Evolutionary conservation across 2,888 invertebrate species (phyloP).

Genomic region (Boloria selene): DNA sequence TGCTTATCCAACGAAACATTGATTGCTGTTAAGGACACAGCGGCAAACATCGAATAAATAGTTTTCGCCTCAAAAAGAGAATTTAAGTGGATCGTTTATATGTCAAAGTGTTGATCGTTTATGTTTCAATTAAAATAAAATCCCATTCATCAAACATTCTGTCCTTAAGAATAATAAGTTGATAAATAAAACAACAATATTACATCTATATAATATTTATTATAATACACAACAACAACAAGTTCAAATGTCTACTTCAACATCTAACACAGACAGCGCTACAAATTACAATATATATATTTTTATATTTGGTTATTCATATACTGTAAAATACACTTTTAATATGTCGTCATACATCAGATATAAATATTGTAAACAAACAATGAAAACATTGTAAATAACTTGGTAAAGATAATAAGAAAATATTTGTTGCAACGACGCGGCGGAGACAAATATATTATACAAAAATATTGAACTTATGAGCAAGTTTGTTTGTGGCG

Average conservation of each 20-base stretch:
- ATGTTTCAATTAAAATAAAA: too few species aligned
- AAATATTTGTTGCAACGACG: slow-evolving; percentile 13
- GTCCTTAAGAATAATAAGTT: background rate
- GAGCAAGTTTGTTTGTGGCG: background rate
- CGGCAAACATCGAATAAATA: too few species aligned
- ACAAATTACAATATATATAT: too few species aligned
- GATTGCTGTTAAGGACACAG: too few species aligned
- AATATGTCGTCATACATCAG: slow-evolving; percentile 7
- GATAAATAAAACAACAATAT: slow-evolving; percentile 8
- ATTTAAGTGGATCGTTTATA: too few species aligned
- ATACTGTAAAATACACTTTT: slow-evolving; percentile 1
- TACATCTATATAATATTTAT: slow-evolving; percentile 25
- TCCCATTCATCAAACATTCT: too few species aligned
- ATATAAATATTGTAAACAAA: slow-evolving; percentile 43
- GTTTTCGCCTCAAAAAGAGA: too few species aligned
- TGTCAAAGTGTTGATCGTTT: too few species aligned
- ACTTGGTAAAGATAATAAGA: slow-evolving; percentile 13
- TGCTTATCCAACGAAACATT: too few species aligned
- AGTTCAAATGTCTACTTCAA: slow-evolving; percentile 41
- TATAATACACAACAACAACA: slow-evolving; percentile 53
- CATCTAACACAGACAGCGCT: slow-evolving; percentile 39
- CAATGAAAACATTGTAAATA: slow-evolving; percentile 29
- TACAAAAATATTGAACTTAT: slow-evolving; percentile 6
- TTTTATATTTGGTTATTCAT: background rate
- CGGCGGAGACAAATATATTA: slow-evolving; percentile 10